phyloP scores from a whole-genome alignment of 2,888 invertebrate genomes.

The Meghimatium bilineatum region DNA sequence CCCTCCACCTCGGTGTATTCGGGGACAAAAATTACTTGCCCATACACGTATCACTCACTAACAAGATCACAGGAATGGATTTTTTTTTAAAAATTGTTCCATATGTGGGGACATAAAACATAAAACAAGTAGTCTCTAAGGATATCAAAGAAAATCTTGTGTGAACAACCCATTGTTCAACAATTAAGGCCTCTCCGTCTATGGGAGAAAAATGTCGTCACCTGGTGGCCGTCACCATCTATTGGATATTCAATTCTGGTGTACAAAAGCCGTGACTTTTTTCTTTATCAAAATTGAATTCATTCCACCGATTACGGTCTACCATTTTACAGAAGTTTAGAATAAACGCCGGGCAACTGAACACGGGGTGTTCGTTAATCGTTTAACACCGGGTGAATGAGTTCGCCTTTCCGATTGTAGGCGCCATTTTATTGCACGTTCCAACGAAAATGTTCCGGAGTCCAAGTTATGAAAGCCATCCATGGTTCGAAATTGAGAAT shows the following conservation, averaged over 20 bases:
- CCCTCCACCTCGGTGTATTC: no score
- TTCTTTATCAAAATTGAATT: not conserved
- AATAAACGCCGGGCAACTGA: not conserved
- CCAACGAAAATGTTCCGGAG: slow-evolving; percentile 19
- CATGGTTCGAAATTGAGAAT: not conserved
- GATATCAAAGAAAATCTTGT: slow-evolving; percentile 7
- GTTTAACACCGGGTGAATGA: slow-evolving; percentile 33
- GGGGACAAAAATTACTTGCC: no score
- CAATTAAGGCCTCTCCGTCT: not conserved
- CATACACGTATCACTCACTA: no score
- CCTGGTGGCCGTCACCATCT: not conserved
- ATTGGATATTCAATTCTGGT: not conserved
- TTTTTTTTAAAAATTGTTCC: no score
- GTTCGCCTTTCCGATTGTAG: slow-evolving; percentile 19
- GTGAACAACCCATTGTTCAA: not conserved
- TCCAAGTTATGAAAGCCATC: slow-evolving; percentile 23
- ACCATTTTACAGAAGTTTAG: not conserved
- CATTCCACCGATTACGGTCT: slow-evolving; percentile 6
- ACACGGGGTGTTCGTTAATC: slow-evolving; percentile 25
- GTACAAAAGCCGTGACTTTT: slow-evolving; percentile 2
- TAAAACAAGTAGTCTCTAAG: not conserved
- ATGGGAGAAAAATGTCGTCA: not conserved
- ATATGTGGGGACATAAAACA: not conserved
- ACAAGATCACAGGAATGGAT: no score
- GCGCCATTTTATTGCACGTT: slow-evolving; percentile 36